Conservation (phyloP, 37 sponge, comb jelly and placozoan genomes). For the Geodia barretti region DNA sequence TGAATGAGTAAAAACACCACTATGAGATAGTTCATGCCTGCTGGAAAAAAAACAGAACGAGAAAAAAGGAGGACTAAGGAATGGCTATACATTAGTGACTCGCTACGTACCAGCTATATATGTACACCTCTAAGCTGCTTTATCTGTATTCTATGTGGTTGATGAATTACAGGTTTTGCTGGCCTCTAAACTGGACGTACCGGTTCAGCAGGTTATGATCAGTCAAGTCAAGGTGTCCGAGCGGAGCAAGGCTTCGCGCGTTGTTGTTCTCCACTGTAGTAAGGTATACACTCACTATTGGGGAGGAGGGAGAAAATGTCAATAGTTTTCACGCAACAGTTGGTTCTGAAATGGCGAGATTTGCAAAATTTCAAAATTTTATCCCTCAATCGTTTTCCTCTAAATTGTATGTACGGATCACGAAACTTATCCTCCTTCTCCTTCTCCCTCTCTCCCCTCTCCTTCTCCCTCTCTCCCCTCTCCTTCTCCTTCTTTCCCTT, state of each 20-base stretch:
- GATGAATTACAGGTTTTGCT: conserved; percentile 8
- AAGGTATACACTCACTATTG: no score
- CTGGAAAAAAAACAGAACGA: background rate
- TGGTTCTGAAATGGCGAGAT: no score
- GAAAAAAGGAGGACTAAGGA: background rate
- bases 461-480: background rate
- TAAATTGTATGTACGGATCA: background rate
- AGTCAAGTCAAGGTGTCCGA: conserved; percentile 46
- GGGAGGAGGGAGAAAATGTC: background rate
- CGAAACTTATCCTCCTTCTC: background rate
- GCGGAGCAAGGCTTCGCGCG: conserved; percentile 1
- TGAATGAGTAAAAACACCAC: background rate
- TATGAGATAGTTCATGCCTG: background rate
- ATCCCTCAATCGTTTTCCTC: no score
- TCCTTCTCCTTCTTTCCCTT: background rate
- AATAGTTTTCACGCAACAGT: no score
- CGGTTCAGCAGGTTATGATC: conserved; percentile 22
- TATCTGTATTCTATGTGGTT: background rate
- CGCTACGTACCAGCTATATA: background rate
- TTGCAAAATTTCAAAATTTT: no score
- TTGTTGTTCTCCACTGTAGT: conserved; percentile 1
- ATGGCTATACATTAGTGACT: background rate
- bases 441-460: background rate
- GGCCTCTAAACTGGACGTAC: background rate
- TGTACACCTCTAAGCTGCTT: background rate